Conservation (phyloP, 2,888 invertebrate species). For the Isoperla grammatica region DNA sequence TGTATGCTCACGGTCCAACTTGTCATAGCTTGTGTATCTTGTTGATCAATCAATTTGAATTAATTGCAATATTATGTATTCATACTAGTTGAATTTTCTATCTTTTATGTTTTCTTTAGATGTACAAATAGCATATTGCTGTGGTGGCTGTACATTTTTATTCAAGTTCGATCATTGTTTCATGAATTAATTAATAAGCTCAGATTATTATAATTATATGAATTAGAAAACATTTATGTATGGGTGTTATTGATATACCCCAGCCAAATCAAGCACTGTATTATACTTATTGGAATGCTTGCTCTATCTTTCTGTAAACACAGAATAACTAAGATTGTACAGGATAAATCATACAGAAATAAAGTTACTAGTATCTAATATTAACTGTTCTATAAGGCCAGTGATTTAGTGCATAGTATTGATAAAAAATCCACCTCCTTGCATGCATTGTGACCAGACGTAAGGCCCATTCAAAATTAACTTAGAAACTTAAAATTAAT, state of each 20-base stretch:
- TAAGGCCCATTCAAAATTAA: no score
- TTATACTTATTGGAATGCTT: constrained; percentile 30
- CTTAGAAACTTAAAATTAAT: no score
- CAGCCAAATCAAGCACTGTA: constrained; percentile 29
- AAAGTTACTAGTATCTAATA: constrained; percentile 30
- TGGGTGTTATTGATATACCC: constrained; percentile 26
- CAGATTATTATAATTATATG: constrained; percentile 20
- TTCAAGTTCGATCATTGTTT: constrained; percentile 28
- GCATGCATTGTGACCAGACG: no score
- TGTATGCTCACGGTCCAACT: constrained; percentile 26
- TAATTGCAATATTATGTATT: constrained; percentile 27
- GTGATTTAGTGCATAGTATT: background rate
- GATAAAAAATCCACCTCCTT: no score
- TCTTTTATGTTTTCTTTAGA: constrained; percentile 30
- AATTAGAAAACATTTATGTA: constrained; percentile 22
- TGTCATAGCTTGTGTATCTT: constrained; percentile 29
- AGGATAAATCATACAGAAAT: constrained; percentile 31
- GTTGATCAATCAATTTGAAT: constrained; percentile 23
- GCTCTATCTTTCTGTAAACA: constrained; percentile 31
- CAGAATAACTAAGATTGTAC: constrained; percentile 32
- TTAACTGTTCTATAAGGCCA: constrained; percentile 1
- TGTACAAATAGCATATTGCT: constrained; percentile 31
- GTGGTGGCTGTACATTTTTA: constrained; percentile 32
- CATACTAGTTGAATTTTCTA: constrained; percentile 26
- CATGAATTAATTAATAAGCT: constrained; percentile 22